Conservation (phyloP, 2,888 invertebrate genomes). For the Augiades crinisus region DNA sequence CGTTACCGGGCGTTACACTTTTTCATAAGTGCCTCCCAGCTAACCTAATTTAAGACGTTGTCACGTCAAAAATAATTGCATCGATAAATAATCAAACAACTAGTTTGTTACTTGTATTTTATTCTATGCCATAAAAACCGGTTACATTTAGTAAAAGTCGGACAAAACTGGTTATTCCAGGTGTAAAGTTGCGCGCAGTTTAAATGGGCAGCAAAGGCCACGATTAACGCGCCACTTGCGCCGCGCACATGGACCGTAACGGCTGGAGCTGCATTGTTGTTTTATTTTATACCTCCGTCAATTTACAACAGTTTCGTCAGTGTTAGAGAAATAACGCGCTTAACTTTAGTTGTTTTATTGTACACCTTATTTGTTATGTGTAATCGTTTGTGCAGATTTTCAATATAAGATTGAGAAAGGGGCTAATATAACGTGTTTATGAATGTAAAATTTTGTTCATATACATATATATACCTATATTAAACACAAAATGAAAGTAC, state of each 20-base stretch:
- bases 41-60: too few species aligned
- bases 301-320: not conserved
- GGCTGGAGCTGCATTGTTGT: not conserved
- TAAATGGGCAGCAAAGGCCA: constrained; percentile 1
- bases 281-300: not conserved
- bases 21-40: too few species aligned
- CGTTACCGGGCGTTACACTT: too few species aligned
- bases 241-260: constrained; percentile 10
- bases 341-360: not conserved
- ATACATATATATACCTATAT: too few species aligned
- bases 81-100: too few species aligned
- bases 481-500: too few species aligned
- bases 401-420: too few species aligned
- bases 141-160: not conserved
- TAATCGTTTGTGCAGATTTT: too few species aligned
- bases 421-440: too few species aligned
- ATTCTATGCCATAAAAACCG: not conserved
- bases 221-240: constrained; percentile 12
- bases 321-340: not conserved
- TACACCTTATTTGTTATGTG: too few species aligned
- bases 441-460: too few species aligned
- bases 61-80: too few species aligned
- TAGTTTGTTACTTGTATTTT: not conserved
- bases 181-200: constrained; percentile 19
- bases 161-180: constrained; percentile 9